Evolutionary conservation across 2,113 vertebrate genomes (phyloP).

Genomic region (Condylura cristata): DNA sequence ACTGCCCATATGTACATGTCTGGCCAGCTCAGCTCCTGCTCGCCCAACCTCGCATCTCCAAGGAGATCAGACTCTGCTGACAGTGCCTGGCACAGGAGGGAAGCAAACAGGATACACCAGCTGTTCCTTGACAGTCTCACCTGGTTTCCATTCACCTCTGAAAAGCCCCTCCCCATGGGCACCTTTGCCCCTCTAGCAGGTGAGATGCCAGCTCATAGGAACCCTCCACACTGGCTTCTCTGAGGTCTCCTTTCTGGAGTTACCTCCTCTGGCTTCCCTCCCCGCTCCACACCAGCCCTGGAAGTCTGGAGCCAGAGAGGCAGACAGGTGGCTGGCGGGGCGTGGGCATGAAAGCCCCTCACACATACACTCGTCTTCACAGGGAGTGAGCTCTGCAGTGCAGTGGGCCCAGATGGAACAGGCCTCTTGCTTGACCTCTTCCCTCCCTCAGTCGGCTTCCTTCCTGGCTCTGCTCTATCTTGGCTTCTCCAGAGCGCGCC

Average conservation of each 20-base stretch:
- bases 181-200: not conserved
- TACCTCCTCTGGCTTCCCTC: not conserved
- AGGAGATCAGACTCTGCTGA: not conserved
- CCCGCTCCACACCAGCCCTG: not conserved
- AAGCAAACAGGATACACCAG: not conserved
- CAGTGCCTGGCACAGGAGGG: not conserved
- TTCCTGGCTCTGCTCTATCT: not conserved
- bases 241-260: not conserved
- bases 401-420: too few species aligned
- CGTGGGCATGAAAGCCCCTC: not conserved
- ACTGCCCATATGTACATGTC: not conserved
- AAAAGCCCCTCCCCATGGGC: not conserved
- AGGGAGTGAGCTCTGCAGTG: not conserved
- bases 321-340: too few species aligned
- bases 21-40: too few species aligned
- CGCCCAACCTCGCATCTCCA: not conserved
- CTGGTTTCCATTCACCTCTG: not conserved
- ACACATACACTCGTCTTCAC: not conserved
- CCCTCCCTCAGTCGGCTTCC: not conserved
- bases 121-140: not conserved
- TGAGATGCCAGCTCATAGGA: not conserved
- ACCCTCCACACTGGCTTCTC: not conserved
- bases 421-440: not conserved
- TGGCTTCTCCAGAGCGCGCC: not conserved
- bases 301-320: not conserved